phyloP scores from a whole-genome alignment of 1,140 invertebrate genomes.

The Diplogasteroides magnus region DNA sequence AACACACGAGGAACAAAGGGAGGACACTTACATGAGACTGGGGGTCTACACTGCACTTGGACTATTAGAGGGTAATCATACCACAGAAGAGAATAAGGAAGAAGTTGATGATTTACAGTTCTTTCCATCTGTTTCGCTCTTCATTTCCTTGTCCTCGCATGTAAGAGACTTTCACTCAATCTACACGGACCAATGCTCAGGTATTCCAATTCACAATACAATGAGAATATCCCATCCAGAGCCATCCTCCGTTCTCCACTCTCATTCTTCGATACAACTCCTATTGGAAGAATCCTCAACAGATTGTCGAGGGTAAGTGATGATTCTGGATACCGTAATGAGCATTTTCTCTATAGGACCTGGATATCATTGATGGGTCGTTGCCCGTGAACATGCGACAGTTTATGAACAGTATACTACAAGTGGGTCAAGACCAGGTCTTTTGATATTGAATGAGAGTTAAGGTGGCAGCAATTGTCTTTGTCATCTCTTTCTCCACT shows the following conservation, averaged over 20 bases:
- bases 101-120: too few species aligned
- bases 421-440: neutral
- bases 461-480: slow-evolving; percentile 6
- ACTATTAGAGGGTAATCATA: neutral
- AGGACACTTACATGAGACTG: too few species aligned
- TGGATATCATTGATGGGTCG: neutral
- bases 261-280: slow-evolving; percentile 63
- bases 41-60: neutral
- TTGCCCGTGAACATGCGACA: neutral
- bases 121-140: neutral
- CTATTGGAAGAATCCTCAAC: slow-evolving; percentile 71
- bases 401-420: neutral
- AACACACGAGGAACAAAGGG: too few species aligned
- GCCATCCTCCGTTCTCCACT: slow-evolving; percentile 65
- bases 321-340: neutral
- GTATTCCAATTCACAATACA: neutral
- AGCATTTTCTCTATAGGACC: neutral
- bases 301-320: slow-evolving; percentile 51
- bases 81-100: too few species aligned
- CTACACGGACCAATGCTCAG: neutral
- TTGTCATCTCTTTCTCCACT: slow-evolving; percentile 15
- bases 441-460: too few species aligned
- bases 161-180: neutral
- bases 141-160: neutral
- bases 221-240: neutral